Evolutionary conservation across 2,888 invertebrate species (phyloP), one percentile per base, ranked within the genome.

Genomic region (Frankliniella fusca): DNA sequence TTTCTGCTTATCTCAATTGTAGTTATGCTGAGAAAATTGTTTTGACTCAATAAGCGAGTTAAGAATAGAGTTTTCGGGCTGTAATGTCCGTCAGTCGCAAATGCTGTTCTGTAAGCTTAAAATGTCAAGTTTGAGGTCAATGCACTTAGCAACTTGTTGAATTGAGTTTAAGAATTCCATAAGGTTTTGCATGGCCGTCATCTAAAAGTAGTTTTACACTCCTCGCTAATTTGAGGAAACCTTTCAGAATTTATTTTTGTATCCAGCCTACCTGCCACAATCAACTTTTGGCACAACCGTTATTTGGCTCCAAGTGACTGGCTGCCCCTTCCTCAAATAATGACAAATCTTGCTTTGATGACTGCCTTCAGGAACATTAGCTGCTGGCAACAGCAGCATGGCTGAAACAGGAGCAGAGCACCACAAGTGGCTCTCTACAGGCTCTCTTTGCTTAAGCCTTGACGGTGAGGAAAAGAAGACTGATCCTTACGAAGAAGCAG

Each of bases 401-500:
- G 70, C 70, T 76, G 70, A 23, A 10, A 76, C 27, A 1, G 27
- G 27, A 27, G 70, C 8, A 76, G 70, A 27, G 23, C 23, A 76
- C 27, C 84, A 84, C 70, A 84, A 83, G 81, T 84, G 83, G 83
- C 83, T 84, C 20, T 84, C 84, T n/a, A 84, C 83, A 61, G 84
- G 83, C 11, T 84, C 83, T 23, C 83, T 84, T 12, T 83, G 83
- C 79, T 49, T 84, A 7, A 84, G 83, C 81, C 82, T 84, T 54
- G 84, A 84, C 12, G 70, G 38, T 38, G 38, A 76, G 12, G 70
- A 76, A 23, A 76, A 23, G 27, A 76, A 76, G 27, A 12, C 70
- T 27, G 27, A 76, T 11, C 27, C 27, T 23, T 23, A 76, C 70
- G 70, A 54, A 54, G 54, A 76, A 76, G 70, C 27, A 27, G 70